Percentiles rank a stretch among this genome's conserved stretches.
Conservation (phyloP, 2,888 invertebrate species). For the Eustalomyia histrio region DNA sequence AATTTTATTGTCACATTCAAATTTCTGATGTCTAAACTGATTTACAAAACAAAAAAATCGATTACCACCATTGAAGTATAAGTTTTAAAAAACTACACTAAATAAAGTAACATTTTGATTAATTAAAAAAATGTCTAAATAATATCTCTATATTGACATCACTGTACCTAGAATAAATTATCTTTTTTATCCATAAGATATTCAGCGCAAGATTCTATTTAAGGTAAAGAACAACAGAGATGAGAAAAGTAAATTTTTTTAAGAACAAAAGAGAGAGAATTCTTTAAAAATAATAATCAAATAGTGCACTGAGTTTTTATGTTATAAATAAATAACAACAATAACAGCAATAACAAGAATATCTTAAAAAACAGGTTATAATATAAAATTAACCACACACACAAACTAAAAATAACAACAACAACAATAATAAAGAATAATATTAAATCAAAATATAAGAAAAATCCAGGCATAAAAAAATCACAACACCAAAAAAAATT, state of each 20-base stretch:
- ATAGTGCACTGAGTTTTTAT: slow-evolving; percentile 17
- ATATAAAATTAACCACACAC: slow-evolving; percentile 17
- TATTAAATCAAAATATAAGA: slow-evolving; percentile 25
- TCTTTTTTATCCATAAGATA: slow-evolving; percentile 11
- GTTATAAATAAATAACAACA: background rate
- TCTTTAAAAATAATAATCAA: slow-evolving; percentile 6
- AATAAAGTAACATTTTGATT: too few relatives aligned
- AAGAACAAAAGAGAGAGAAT: slow-evolving; percentile 29
- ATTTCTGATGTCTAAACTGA: too few relatives aligned
- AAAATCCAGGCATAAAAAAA: slow-evolving; percentile 35
- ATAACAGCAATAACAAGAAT: slow-evolving; percentile 21
- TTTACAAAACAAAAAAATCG: too few relatives aligned
- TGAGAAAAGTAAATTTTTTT: slow-evolving; percentile 12
- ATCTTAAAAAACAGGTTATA: slow-evolving; percentile 48
- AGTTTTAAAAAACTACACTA: too few relatives aligned
- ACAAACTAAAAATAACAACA: slow-evolving; percentile 24
- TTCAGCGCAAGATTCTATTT: background rate
- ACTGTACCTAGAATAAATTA: slow-evolving; percentile 28
- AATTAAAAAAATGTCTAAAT: too few relatives aligned
- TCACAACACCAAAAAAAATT: background rate
- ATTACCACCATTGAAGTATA: too few relatives aligned
- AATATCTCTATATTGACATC: background rate
- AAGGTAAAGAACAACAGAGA: slow-evolving; percentile 9
- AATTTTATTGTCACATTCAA: too few relatives aligned
- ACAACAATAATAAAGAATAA: slow-evolving; percentile 27